Evolutionary conservation across 2,888 invertebrate genomes (phyloP).

Genomic region (Troglohyphantes excavatus): DNA sequence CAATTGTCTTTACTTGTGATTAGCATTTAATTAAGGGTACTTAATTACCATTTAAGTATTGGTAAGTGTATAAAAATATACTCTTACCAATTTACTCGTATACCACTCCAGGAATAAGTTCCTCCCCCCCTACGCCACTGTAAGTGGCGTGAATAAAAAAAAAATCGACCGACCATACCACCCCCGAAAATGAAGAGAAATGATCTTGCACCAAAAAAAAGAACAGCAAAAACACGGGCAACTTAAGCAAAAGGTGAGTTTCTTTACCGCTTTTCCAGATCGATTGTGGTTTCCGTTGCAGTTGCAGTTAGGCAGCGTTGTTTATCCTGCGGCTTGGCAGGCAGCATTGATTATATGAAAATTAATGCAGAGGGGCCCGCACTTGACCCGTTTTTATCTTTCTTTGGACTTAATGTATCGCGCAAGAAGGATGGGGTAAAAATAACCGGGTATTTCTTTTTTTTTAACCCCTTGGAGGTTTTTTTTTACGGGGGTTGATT

Average conservation of each 20-base stretch:
- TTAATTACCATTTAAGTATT: too few relatives aligned
- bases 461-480: background rate
- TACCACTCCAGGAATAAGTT: too few relatives aligned
- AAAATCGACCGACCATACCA: background rate
- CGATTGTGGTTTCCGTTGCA: conserved; percentile 55
- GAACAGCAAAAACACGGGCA: background rate
- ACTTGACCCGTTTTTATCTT: background rate
- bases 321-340: conserved; percentile 44
- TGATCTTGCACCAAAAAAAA: background rate
- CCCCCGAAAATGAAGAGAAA: background rate
- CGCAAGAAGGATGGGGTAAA: background rate
- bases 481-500: background rate
- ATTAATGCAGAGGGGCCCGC: conserved; percentile 35
- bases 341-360: conserved; percentile 64
- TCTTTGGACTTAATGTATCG: background rate
- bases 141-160: background rate
- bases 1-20: too few relatives aligned
- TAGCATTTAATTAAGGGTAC: too few relatives aligned
- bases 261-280: background rate
- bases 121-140: too few relatives aligned
- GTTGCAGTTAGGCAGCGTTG: conserved; percentile 27
- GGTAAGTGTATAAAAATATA: too few relatives aligned
- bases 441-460: background rate
- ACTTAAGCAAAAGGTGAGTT: conserved; percentile 44
- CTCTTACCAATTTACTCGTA: too few relatives aligned